Conservation (phyloP, 1,140 invertebrate species). For the Euura lappo region DNA sequence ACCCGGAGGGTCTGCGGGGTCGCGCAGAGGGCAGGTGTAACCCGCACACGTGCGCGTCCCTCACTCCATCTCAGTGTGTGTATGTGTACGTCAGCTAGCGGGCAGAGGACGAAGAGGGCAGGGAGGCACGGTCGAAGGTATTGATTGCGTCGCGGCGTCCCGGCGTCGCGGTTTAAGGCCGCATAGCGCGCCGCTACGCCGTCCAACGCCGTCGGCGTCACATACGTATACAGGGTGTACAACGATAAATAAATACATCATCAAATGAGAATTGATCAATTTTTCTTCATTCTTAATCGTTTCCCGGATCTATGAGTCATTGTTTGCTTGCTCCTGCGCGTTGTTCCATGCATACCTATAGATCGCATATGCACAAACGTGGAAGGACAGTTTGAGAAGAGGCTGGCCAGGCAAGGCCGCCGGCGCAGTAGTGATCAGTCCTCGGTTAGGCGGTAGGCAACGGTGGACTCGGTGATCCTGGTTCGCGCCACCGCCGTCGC, state of each 20-base stretch:
- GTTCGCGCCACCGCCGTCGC: no score
- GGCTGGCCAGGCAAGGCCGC: neutral
- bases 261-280: no score
- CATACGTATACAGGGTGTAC: neutral
- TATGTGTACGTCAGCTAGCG: neutral
- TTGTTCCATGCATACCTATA: no score
- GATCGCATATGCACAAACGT: no score
- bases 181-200: neutral
- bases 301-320: no score
- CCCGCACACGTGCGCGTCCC: no score
- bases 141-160: slow-evolving; percentile 6
- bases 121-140: neutral
- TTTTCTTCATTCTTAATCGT: no score
- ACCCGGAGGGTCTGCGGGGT: neutral
- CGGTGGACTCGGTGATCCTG: neutral
- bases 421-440: neutral
- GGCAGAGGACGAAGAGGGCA: neutral
- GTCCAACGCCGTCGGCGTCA: neutral
- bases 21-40: neutral
- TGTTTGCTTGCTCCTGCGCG: no score
- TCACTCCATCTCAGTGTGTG: neutral
- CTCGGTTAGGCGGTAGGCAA: neutral
- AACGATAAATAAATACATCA: neutral
- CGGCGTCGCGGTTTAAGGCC: slow-evolving; percentile 1
- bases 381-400: no score